Conservation (phyloP, 2,888 invertebrate genomes). For the Phrixothrix hirtus region DNA sequence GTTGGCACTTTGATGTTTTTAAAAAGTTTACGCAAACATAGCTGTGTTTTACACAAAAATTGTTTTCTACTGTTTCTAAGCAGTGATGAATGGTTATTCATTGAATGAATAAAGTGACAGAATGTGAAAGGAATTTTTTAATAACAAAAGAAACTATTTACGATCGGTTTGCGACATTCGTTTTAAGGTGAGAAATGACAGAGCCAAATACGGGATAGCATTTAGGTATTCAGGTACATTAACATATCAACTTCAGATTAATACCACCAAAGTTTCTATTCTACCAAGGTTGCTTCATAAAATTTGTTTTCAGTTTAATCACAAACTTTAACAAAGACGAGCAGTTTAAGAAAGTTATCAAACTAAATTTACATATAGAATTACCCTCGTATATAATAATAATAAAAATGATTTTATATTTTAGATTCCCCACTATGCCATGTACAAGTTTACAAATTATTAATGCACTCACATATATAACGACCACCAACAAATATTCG, state of each 20-base stretch:
- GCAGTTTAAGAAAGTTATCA: too few relatives aligned
- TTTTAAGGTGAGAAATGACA: not conserved
- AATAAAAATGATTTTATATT: too few relatives aligned
- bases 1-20: too few relatives aligned
- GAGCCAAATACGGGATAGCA: not conserved
- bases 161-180: not conserved
- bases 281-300: too few relatives aligned
- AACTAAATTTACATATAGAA: too few relatives aligned
- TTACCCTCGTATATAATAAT: too few relatives aligned
- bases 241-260: not conserved
- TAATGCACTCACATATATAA: constrained; percentile 7
- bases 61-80: not conserved
- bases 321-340: too few relatives aligned
- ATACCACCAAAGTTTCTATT: too few relatives aligned
- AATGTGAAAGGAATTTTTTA: not conserved
- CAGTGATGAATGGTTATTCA: not conserved
- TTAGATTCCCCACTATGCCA: too few relatives aligned
- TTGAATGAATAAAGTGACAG: not conserved
- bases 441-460: too few relatives aligned
- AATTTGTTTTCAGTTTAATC: too few relatives aligned
- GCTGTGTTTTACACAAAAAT: not conserved
- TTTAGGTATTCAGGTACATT: not conserved
- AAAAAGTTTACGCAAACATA: too few relatives aligned
- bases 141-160: not conserved
- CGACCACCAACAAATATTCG: constrained; percentile 7